Percentiles rank a stretch among this genome's conserved stretches.
phyloP scores from a whole-genome alignment of 1,140 invertebrate genomes.

The Megalopta genalis region DNA sequence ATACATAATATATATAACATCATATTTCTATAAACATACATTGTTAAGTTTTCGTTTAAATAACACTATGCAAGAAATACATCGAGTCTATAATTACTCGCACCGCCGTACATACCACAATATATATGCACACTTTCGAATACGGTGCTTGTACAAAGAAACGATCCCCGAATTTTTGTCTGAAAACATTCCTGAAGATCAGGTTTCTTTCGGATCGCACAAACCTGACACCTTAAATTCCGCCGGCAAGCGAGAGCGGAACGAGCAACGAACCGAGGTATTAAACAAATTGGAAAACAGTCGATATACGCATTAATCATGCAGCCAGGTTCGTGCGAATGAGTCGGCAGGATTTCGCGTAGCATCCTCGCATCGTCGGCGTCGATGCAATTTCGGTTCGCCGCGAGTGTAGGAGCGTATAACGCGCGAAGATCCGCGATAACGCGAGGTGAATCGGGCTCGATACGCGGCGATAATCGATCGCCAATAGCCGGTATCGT shows the following conservation, averaged over 20 bases:
- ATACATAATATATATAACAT: too few species aligned
- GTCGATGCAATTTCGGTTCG: neutral
- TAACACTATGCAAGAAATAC: too few species aligned
- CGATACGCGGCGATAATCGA: conserved; percentile 28
- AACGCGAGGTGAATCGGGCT: conserved; percentile 15
- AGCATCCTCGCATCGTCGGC: neutral
- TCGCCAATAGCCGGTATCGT: conserved; percentile 17
- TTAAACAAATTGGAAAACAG: neutral
- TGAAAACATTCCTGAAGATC: too few species aligned
- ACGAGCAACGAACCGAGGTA: neutral
- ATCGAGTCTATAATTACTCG: too few species aligned
- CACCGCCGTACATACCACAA: too few species aligned
- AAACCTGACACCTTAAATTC: too few species aligned
- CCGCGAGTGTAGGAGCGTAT: neutral
- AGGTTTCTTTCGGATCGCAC: too few species aligned
- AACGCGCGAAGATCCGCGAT: conserved; percentile 7
- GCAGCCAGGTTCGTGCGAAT: neutral
- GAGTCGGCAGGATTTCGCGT: neutral
- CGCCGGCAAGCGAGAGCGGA: neutral
- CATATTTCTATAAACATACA: too few species aligned
- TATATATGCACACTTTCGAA: too few species aligned
- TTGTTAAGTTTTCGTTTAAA: too few species aligned
- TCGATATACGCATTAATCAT: neutral
- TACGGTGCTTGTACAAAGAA: too few species aligned
- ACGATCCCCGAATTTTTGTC: too few species aligned